Evolutionary conservation across 1,140 invertebrate genomes (phyloP), one percentile per base, ranked within the genome.

Genomic region (Meloidogyne chitwoodi): DNA sequence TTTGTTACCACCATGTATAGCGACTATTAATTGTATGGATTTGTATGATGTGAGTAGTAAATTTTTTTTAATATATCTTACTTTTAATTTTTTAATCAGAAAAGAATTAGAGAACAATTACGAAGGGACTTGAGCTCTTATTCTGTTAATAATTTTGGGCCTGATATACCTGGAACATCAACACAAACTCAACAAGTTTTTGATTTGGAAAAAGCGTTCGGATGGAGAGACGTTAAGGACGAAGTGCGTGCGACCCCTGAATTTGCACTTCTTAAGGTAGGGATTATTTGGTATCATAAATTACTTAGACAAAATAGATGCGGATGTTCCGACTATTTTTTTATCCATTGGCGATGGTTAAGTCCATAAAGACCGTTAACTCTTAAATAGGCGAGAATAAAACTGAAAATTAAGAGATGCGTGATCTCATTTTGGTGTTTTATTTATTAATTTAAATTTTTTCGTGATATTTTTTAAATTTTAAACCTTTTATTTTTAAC

Each of bases 271-370:
- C 71, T 73, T 34, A 73, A 31, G 71, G 71, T 73, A 8, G 8
- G 44, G 10, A 2, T 5, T 16, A 6, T 26, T 38, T 34, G 1
- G 1, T 62, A 8, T 62, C 63, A 38, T 61, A 8, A 72, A 22
- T n/a, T 34, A 41, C n/a, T 1, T 22, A 26, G 14, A 24, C 22
- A 44, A 61, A 56, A 16, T 27, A 73, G 71, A 73, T 63, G 48
- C 41, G 71, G 12, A 73, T 73, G 22, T 73, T 61, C 12, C 71
- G 71, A 22, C 71, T 73, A 63, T 73, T 73, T 31, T 73, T 73
- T 22, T 64, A 63, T 31, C 71, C 71, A 27, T 61, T 73, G 71
- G 31, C 64, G 8, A 73, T 73, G 71, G 27, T 31, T 41, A 41
- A 61, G 14, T 29, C 71, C 3, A 72, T 72, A 16, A 31, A 27